Evolutionary conservation across 2,797 vertebrate genomes (phyloP), one percentile per base, ranked within the genome.

Genomic region (Pelodytes ibericus): DNA sequence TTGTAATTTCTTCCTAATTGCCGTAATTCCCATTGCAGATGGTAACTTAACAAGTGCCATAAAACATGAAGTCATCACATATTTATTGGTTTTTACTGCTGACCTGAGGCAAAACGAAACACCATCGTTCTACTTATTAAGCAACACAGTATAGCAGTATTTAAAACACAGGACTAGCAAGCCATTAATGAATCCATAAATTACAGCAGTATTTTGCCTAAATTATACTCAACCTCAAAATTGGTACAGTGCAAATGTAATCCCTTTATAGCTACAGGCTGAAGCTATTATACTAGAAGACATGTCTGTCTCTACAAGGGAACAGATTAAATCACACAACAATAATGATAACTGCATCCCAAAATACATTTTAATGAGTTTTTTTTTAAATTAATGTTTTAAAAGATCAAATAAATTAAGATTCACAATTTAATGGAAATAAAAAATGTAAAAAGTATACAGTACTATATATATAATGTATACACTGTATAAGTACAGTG

Each of bases 91-190:
- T 72, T 77, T 77, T 67, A 66, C 29, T 66, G 68, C 62, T 72
- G 62, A 59, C 75, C 53, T 53, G 53, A 71, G 60, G 75, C 68
- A 49, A 77, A 77, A 66, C 51, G 26, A 53, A 72, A 72, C 51
- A 77, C 75, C 69, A 72, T 63, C 61, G n/a, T 62, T 58, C 61
- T 72, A 59, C 69, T 67, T 72, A 71, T 66, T 72, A 77, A 60
- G 56, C 47, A 71, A 65, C 61, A 39, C 31, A 26, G 41, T 59
- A 29, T 60, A 49, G 15, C 22, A 65, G 53, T 20, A 41, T 58
- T 47, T 57, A 63, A 24, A 64, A 57, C 22, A 60, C 44, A 77
- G 15, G 2, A 16, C 31, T 8, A 66, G 39, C 29, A 29, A 59
- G 24, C 7, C 41, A 24, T 44, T 60, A 31, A 36, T 58, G 22